These are phyloP conservation scores for Peromyscus maniculatus DNA, from an alignment of 2,113 vertebrate genomes.

Conservation along the genomic window DNA sequence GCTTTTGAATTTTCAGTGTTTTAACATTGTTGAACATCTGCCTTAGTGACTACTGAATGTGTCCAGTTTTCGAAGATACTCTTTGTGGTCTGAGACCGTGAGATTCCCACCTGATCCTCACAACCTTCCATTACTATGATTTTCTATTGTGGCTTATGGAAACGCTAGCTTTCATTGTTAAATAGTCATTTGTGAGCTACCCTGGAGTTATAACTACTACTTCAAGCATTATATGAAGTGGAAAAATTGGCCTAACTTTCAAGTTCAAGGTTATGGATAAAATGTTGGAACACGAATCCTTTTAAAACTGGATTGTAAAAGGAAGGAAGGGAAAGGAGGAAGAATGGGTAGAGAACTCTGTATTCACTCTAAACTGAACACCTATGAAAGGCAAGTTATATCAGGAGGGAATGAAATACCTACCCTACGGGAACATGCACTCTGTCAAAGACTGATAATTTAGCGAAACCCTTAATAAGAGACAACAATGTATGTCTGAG, in stretches of 20 bases:
- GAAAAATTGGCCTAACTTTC: neutral
- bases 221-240: neutral
- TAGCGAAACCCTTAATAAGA: slow-evolving; percentile 64
- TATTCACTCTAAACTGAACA: neutral
- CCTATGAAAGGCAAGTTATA: neutral
- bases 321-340: neutral
- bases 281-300: neutral
- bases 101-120: neutral
- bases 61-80: neutral
- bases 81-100: neutral
- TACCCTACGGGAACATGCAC: neutral
- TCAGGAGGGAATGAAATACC: slow-evolving; percentile 45
- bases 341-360: neutral
- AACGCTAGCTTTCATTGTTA: neutral
- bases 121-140: neutral
- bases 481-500: slow-evolving; percentile 11
- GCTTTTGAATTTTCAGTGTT: neutral
- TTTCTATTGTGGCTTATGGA: neutral
- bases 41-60: neutral
- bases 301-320: neutral
- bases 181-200: neutral
- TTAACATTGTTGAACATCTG: neutral
- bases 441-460: slow-evolving; percentile 58
- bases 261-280: neutral
- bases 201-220: neutral